These are phyloP conservation scores for Lipophrys pholis DNA, from an alignment of 2,113 vertebrate genomes.

Conservation along the genomic window DNA sequence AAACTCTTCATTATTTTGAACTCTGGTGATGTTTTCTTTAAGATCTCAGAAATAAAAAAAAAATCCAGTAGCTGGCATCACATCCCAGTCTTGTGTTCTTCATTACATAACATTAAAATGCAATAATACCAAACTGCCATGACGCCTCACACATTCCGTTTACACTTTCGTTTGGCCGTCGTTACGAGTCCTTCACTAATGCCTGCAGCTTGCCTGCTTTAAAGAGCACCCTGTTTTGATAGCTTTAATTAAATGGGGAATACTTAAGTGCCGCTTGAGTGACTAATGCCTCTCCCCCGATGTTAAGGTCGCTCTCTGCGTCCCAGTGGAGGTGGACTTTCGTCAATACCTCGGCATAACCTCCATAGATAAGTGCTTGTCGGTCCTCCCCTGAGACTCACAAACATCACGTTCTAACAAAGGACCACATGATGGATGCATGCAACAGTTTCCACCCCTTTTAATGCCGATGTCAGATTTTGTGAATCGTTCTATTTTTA, in stretches of 20 bases:
- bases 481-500: constrained; percentile 31
- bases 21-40: too few relatives aligned
- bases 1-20: too few relatives aligned
- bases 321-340: constrained; percentile 13
- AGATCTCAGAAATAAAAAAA: too few relatives aligned
- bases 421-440: constrained; percentile 3
- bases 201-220: constrained; percentile 30
- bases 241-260: constrained; percentile 68
- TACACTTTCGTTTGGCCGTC: constrained; percentile 21
- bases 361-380: constrained; percentile 22
- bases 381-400: constrained; percentile 22
- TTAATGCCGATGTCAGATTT: constrained; percentile 20
- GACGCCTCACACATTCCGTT: not conserved
- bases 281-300: constrained; percentile 60
- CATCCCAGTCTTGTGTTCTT: too few relatives aligned
- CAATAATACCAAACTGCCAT: too few relatives aligned
- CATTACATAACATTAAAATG: too few relatives aligned
- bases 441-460: constrained; percentile 5
- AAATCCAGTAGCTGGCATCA: too few relatives aligned
- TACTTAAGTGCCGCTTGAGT: constrained; percentile 58
- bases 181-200: constrained; percentile 40
- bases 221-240: constrained; percentile 53
- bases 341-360: constrained; percentile 44
- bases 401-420: constrained; percentile 29
- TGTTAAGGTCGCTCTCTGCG: constrained; percentile 52